Evolutionary conservation across 2,797 vertebrate genomes (phyloP), one percentile per base, ranked within the genome.

Genomic region (Dicrostonyx torquatus): DNA sequence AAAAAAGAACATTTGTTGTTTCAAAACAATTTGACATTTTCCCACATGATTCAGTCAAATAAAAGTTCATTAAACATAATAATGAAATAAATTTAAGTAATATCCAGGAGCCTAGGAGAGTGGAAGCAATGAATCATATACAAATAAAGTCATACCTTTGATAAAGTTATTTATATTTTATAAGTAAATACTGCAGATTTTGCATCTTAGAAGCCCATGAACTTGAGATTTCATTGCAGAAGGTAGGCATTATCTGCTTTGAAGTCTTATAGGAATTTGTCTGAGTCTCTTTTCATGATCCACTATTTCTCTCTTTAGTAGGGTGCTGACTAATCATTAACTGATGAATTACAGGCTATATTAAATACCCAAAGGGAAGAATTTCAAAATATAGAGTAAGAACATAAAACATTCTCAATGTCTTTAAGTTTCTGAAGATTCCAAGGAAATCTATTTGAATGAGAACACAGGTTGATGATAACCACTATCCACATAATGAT

Each of bases 31-130:
- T 88, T 62, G 58, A 77, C 3, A 29, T 89, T 77, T 77, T 88
- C 10, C 31, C 14, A 40, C 26, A 24, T 60, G 29, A 34, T 20
- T 72, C 53, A 40, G 13, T 85, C 29, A 88, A 84, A 87, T 77
- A 10, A 90, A 62, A 72, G 17, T 93, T 93, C 14, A 82, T 82
- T 72, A 77, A 90, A 43, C 92, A 94, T 20, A 87, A 37, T 14
- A 40, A 88, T 48, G 72, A 85, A 78, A 77, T 15, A 62, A 73
- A 43, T 85, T 78, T 37, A 11, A 60, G 77, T 66, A 82, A 53
- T 48, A 88, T 40, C 2, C 24, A 90, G 40, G 10, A 89, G 9
- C 3, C 13, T 82, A 20, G 60, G 24, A 62, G 20, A 29, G 8
- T 77, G 4, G 26, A 92, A 95, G 70, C 68, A 75, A 72, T 48